Percentiles rank a stretch among this genome's conserved stretches.
Conservation (phyloP, 2,797 vertebrate genomes). For the Acanthornis magna region DNA sequence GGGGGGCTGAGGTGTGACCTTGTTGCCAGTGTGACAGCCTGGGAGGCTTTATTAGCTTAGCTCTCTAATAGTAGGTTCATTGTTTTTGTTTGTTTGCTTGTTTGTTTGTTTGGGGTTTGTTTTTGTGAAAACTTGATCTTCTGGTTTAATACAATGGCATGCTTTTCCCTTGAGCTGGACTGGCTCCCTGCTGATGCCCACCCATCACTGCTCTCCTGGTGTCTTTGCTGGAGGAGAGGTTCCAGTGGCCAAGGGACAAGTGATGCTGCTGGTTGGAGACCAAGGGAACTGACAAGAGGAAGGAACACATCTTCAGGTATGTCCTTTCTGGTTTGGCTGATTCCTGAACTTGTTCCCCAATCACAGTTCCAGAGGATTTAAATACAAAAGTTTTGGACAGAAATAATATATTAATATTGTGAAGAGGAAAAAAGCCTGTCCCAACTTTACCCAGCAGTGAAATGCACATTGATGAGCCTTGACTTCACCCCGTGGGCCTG, state of each 20-base stretch:
- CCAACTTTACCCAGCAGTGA: background rate
- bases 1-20: background rate
- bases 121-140: background rate
- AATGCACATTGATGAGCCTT: background rate
- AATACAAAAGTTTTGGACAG: background rate
- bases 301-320: background rate
- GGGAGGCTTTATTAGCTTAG: background rate
- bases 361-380: background rate
- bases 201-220: fast-evolving
- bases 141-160: background rate
- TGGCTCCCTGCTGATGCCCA: background rate
- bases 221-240: background rate
- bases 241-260: background rate
- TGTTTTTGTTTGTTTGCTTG: background rate
- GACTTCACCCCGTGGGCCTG: background rate
- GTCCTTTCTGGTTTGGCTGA: background rate
- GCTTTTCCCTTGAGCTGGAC: background rate
- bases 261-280: background rate
- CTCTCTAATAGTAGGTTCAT: background rate
- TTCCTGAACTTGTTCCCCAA: background rate
- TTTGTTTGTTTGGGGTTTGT: background rate
- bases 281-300: background rate
- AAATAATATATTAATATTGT: background rate
- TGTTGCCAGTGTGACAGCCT: fast-evolving
- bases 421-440: background rate